Conservation (phyloP, 2,113 vertebrate species). For the Isurus oxyrinchus region DNA sequence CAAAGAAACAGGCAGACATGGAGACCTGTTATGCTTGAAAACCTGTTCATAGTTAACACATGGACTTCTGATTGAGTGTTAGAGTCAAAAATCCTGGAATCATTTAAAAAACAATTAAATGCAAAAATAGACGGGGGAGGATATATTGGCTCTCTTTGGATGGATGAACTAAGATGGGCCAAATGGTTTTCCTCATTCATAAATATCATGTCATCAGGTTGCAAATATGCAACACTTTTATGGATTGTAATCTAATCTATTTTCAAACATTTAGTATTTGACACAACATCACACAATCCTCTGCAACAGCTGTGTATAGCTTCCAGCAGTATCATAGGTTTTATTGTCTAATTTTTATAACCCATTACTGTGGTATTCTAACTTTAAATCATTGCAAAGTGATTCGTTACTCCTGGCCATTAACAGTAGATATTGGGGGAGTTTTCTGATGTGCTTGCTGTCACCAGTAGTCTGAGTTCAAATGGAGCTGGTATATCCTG, state of each 20-base stretch:
- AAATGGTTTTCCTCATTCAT: neutral
- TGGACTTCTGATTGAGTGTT: neutral
- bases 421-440: neutral
- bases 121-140: neutral
- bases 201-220: neutral
- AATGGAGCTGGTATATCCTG: neutral
- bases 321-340: neutral
- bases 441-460: neutral
- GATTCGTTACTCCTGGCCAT: neutral
- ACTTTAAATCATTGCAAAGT: constrained; percentile 37
- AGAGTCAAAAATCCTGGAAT: neutral
- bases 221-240: neutral
- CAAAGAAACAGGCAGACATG: neutral
- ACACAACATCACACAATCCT: constrained; percentile 22
- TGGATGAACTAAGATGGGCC: neutral
- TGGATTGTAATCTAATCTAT: neutral
- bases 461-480: neutral
- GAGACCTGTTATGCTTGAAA: neutral
- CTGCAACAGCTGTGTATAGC: constrained; percentile 28
- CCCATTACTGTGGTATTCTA: constrained; percentile 4
- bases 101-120: neutral
- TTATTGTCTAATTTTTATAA: constrained; percentile 35
- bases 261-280: constrained; percentile 17
- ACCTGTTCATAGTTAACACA: neutral
- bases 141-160: neutral